Conservation (phyloP, 2,888 invertebrate species). For the Boloria selene region DNA sequence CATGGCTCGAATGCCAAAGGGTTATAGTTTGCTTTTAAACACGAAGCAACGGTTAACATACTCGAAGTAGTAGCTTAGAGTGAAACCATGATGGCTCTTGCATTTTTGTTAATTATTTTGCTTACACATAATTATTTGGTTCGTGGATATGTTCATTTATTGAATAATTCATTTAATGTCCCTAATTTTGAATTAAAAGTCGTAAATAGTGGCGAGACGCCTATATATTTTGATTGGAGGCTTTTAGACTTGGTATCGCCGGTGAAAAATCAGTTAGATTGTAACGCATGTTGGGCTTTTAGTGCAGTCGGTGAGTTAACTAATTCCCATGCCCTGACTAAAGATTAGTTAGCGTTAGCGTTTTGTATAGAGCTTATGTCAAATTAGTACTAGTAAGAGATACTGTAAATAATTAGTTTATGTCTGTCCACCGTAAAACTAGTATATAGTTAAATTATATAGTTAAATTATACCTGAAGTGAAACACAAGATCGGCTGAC, state of each 20-base stretch:
- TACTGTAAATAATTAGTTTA: no score
- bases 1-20: slow-evolving; percentile 44
- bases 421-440: no score
- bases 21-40: slow-evolving; percentile 42
- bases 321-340: background rate
- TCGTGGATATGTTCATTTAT: background rate
- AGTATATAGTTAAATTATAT: no score
- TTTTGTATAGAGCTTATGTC: background rate
- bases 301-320: slow-evolving; percentile 49
- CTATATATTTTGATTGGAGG: slow-evolving; percentile 55
- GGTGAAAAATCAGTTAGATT: slow-evolving; percentile 54
- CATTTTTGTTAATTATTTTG: slow-evolving; percentile 10
- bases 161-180: background rate
- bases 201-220: slow-evolving; percentile 33
- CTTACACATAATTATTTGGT: background rate
- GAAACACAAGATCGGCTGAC: no score
- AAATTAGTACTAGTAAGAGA: no score
- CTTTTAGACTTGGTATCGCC: slow-evolving; percentile 45
- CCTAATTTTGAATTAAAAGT: slow-evolving; percentile 2
- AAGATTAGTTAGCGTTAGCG: background rate
- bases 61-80: slow-evolving; percentile 29
- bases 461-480: no score
- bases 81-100: slow-evolving; percentile 7
- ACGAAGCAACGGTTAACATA: slow-evolving; percentile 32
- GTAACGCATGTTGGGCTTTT: slow-evolving; percentile 62